Percentiles rank a stretch among this genome's conserved stretches.
phyloP scores from a whole-genome alignment of 2,797 vertebrate species.

The Geotrypetes seraphini region DNA sequence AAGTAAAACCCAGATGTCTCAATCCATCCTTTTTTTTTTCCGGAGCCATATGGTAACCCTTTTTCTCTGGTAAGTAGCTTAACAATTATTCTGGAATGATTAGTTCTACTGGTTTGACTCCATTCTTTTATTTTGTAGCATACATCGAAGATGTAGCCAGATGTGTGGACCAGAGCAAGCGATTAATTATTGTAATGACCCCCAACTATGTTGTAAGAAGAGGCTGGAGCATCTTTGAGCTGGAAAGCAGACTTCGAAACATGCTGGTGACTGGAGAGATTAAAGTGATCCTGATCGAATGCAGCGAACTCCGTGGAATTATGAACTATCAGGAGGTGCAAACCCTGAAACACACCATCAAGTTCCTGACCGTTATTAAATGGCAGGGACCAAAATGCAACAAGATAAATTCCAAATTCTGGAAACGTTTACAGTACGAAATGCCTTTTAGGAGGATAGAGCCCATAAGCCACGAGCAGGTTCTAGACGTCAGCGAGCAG shows the following conservation, averaged over 20 bases:
- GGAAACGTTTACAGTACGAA: constrained; percentile 98
- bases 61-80: no score
- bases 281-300: constrained; percentile 97
- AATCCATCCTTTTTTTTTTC: no score
- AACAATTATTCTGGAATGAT: no score
- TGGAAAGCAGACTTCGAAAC: constrained; percentile 92
- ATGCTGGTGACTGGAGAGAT: constrained; percentile 94
- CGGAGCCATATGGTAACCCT: no score
- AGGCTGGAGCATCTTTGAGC: constrained; percentile 98
- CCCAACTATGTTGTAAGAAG: constrained; percentile 94
- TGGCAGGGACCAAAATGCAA: constrained; percentile 94
- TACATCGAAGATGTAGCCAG: constrained; percentile 97
- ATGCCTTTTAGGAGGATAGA: constrained; percentile 96
- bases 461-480: constrained; percentile 83
- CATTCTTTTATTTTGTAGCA: constrained; percentile 61
- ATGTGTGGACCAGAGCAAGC: constrained; percentile 96
- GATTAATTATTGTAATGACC: constrained; percentile 96
- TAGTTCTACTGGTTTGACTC: no score
- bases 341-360: constrained; percentile 94
- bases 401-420: constrained; percentile 96
- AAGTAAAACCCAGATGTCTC: no score
- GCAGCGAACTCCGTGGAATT: constrained; percentile 88
- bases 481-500: constrained; percentile 92
- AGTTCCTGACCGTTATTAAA: constrained; percentile 94
- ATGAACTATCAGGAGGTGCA: constrained; percentile 99